Percentiles rank a stretch among this genome's conserved stretches.
Evolutionary conservation across 2,797 vertebrate species (phyloP).

Genomic region (Alca torda): DNA sequence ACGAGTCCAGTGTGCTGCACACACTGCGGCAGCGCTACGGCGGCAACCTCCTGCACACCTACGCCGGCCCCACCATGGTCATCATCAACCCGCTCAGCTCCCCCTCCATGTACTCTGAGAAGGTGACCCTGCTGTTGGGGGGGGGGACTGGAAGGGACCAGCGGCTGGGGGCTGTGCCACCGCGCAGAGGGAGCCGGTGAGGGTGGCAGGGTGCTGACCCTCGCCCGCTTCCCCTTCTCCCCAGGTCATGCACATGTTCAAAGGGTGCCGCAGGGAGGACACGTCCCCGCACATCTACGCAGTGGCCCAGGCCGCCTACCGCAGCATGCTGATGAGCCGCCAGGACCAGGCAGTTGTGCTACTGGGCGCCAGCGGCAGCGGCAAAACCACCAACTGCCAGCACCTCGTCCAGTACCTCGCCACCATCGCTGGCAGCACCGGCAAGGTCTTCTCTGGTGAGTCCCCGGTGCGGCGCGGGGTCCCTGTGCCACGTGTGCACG

Average conservation of each 20-base stretch:
- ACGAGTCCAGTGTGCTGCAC: slow-evolving; percentile 93
- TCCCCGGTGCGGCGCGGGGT: rapidly evolving
- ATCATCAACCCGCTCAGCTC: slow-evolving; percentile 93
- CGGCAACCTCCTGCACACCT: slow-evolving; percentile 91
- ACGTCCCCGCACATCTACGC: slow-evolving; percentile 92
- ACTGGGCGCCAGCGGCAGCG: slow-evolving; percentile 90
- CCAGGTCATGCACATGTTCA: slow-evolving; percentile 99
- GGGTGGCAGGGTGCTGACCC: neutral
- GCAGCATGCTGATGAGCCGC: slow-evolving; percentile 91
- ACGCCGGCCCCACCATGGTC: slow-evolving; percentile 89
- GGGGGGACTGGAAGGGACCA: rapidly evolving
- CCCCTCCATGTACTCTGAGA: slow-evolving; percentile 96
- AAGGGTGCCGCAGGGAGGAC: slow-evolving; percentile 93
- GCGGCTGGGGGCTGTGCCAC: neutral
- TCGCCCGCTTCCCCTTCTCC: rapidly evolving
- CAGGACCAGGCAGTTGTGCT: slow-evolving; percentile 94
- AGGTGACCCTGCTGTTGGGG: slow-evolving; percentile 75
- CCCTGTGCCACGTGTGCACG: rapidly evolving
- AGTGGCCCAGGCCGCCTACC: slow-evolving; percentile 91
- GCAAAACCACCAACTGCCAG: slow-evolving; percentile 96
- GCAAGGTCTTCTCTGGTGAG: slow-evolving; percentile 95
- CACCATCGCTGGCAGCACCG: slow-evolving; percentile 88
- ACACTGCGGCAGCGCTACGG: slow-evolving; percentile 92
- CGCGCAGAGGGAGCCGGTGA: rapidly evolving
- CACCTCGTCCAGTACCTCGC: slow-evolving; percentile 94